Percentiles rank a stretch among this genome's conserved stretches.
phyloP scores from a whole-genome alignment of 2,797 vertebrate genomes.

The Neosilurus mollespiculum region DNA sequence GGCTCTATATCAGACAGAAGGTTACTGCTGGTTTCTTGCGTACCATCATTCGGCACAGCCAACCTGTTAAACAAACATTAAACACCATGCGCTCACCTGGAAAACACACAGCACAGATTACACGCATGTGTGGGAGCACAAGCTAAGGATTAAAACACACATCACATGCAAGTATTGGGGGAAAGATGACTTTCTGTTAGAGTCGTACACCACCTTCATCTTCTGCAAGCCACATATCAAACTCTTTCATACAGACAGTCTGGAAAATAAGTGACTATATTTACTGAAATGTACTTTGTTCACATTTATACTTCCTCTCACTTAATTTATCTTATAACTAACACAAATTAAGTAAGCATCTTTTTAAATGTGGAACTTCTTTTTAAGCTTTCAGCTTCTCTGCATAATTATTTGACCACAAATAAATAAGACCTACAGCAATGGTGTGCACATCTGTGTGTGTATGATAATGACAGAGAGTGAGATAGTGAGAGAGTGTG shows the following conservation, averaged over 20 bases:
- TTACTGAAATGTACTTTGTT: neutral
- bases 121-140: conserved; percentile 95
- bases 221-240: neutral
- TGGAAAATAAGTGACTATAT: neutral
- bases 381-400: neutral
- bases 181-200: neutral
- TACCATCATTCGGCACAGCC: conserved; percentile 79
- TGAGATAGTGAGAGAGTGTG: neutral
- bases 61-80: conserved; percentile 87
- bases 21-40: conserved; percentile 79
- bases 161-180: neutral
- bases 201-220: neutral
- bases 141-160: conserved; percentile 13
- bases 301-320: neutral
- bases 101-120: conserved; percentile 99
- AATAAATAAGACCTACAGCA: neutral
- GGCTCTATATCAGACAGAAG: conserved; percentile 67
- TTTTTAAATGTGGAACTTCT: neutral
- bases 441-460: neutral
- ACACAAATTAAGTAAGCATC: neutral
- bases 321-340: neutral
- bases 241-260: neutral
- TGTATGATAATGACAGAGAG: neutral
- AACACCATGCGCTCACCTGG: conserved; percentile 91
- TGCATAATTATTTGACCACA: neutral